Base-by-base conservation (phyloP, 2,113 vertebrate genomes). In the Myiagra hebetior region DNA sequence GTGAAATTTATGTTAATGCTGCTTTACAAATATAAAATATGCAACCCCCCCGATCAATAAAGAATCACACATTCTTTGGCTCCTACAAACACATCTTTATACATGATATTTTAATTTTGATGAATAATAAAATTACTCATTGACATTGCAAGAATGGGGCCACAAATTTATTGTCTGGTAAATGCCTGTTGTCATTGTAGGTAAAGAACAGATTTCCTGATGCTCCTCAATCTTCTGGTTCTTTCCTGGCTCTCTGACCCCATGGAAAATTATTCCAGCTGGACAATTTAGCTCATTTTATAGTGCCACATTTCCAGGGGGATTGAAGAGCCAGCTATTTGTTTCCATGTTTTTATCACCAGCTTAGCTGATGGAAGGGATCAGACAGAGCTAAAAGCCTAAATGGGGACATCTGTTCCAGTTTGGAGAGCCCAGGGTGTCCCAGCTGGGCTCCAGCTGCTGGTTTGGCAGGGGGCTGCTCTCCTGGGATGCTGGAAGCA, bases 271-370 rank as follows among this genome's bases (percentile, higher is more conserved):
- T 4, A 44, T 53, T 85, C 88, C 59, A 91, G 68, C 70, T 80
- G 55, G 80, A 90, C 70, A 49, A 55, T 88, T 88, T 73, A 62
- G 50, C 18, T 31, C 46, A 37, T 53, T 69, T 70, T 56, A 44
- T 21, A 73, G 78, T 30, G 62, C 14, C n/a, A 65, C 41, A 10
- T 62, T 85, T 92, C 74, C 76, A 49, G 0, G 30, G 49, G 37
- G n/a, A 44, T 10, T 83, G 75, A 73, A 79, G 82, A 79, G 55
- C 41, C 50, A 95, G 75, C 63, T 80, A 92, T 91, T 96, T 90
- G 50, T 84, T 94, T 74, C 88, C 65, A 63, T 62, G 63, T 88
- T 93, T 95, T 93, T 73, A 83, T 92, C 86, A 93, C 55, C 82
- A 69, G 50, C 50, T 79, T 46, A 49, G 85, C 62, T 77, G 92